Evolutionary conservation across 1,140 invertebrate genomes (phyloP).

Genomic region (Drosophila seguyi): DNA sequence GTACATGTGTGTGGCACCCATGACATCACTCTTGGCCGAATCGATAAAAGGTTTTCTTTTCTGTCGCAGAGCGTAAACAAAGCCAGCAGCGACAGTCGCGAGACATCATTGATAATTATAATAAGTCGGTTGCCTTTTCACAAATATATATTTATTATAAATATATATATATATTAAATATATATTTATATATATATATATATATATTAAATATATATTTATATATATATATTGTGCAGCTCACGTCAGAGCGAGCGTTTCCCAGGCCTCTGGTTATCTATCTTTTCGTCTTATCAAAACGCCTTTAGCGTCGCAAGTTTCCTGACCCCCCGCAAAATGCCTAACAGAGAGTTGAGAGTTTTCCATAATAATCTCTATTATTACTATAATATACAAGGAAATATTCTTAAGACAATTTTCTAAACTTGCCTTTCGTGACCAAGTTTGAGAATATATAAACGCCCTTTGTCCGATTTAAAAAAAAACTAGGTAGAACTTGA

Average conservation of each 20-base stretch:
- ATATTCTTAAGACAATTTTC: background rate
- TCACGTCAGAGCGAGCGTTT: slow-evolving; percentile 15
- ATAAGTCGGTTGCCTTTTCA: slow-evolving; percentile 12
- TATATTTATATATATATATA: background rate
- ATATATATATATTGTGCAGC: background rate
- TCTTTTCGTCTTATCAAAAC: slow-evolving; percentile 33
- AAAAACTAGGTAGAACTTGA: slow-evolving; percentile 5
- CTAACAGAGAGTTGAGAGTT: background rate
- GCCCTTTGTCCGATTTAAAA: slow-evolving; percentile 11
- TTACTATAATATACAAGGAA: background rate
- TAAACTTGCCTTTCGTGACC: background rate
- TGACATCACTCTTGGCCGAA: slow-evolving; percentile 61
- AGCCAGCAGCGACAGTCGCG: slow-evolving; percentile 5
- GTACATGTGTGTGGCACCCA: background rate
- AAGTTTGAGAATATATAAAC: background rate
- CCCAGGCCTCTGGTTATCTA: slow-evolving; percentile 29
- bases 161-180: slow-evolving; percentile 1
- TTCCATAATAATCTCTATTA: slow-evolving; percentile 8
- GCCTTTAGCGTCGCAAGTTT: slow-evolving; percentile 16
- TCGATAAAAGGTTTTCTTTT: slow-evolving; percentile 67
- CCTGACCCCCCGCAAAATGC: slow-evolving; percentile 44
- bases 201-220: slow-evolving; percentile 2
- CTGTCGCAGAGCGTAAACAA: slow-evolving; percentile 37
- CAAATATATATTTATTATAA: background rate
- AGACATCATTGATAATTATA: slow-evolving; percentile 24